Conservation (phyloP, 2,888 invertebrate genomes). For the Hipparchia semele region DNA sequence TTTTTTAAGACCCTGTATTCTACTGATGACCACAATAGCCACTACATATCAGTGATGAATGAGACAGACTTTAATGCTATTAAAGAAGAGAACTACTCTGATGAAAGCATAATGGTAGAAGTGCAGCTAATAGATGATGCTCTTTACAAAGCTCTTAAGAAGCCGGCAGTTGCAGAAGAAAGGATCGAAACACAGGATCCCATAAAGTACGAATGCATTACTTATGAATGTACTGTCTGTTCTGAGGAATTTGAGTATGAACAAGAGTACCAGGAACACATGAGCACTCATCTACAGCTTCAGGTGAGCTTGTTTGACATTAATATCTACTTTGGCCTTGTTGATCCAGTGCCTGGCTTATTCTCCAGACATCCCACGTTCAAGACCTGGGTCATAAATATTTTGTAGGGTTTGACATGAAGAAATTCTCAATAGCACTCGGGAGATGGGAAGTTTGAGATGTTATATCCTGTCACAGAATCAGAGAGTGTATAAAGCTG, state of each 20-base stretch:
- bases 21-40: too few relatives aligned
- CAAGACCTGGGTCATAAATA: too few relatives aligned
- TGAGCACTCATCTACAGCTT: not conserved
- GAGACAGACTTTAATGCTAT: not conserved
- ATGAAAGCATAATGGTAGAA: not conserved
- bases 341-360: too few relatives aligned
- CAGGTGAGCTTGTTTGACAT: not conserved
- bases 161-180: not conserved
- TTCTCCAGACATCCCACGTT: too few relatives aligned
- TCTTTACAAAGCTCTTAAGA: not conserved
- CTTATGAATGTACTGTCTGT: not conserved
- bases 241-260: not conserved
- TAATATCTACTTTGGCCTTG: too few relatives aligned
- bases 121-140: not conserved
- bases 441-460: too few relatives aligned
- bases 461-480: too few relatives aligned
- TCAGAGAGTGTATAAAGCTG: too few relatives aligned
- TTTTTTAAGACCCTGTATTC: too few relatives aligned
- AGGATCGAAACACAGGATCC: not conserved
- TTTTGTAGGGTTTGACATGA: too few relatives aligned
- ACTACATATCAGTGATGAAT: not conserved
- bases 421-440: too few relatives aligned
- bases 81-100: not conserved
- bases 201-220: not conserved
- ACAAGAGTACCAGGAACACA: not conserved